phyloP scores from a whole-genome alignment of 2,888 invertebrate species.

The Stegana nigrithorax region DNA sequence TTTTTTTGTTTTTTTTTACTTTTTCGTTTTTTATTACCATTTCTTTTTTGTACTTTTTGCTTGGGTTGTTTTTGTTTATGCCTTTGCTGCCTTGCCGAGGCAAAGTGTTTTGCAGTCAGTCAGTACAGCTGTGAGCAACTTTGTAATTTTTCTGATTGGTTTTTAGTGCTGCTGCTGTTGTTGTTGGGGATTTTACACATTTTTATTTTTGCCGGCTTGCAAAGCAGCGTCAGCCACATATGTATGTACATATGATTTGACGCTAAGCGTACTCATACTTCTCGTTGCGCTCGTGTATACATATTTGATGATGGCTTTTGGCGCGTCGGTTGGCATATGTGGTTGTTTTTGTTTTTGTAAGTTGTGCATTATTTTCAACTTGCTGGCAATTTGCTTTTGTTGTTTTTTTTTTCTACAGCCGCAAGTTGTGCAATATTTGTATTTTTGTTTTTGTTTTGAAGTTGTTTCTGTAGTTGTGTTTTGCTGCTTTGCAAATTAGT shows the following conservation, averaged over 20 bases:
- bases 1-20: not conserved
- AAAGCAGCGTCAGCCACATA: no score
- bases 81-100: slow-evolving; percentile 40
- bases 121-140: not conserved
- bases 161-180: not conserved
- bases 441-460: no score
- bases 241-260: no score
- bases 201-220: slow-evolving; percentile 20
- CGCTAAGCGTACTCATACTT: no score
- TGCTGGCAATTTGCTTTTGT: not conserved
- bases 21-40: not conserved
- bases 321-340: not conserved
- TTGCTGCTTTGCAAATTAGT: no score
- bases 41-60: not conserved
- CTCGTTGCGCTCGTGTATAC: no score
- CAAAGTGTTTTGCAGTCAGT: not conserved
- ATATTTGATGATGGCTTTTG: not conserved
- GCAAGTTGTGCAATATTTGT: not conserved
- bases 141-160: slow-evolving; percentile 10
- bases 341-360: slow-evolving; percentile 3
- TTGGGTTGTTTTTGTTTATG: not conserved
- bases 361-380: no score
- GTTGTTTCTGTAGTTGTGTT: no score
- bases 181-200: slow-evolving; percentile 10
- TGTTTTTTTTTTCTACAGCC: not conserved